These are phyloP conservation scores for Sympetrum striolatum DNA, from an alignment of 2,888 invertebrate genomes.

Conservation along the genomic window DNA sequence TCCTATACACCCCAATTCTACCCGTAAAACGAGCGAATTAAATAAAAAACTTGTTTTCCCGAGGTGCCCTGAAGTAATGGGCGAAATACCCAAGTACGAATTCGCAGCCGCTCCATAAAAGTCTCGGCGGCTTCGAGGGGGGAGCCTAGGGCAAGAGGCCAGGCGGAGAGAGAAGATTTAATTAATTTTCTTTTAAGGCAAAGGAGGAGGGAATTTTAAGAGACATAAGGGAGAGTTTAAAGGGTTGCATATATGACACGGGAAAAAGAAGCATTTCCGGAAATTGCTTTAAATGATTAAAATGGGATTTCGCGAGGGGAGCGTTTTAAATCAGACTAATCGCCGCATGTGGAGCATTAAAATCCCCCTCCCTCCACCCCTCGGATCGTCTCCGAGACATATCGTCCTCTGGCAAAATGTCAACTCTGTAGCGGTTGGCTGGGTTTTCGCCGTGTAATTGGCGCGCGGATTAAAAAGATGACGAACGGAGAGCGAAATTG, in stretches of 20 bases:
- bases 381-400: not conserved
- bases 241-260: not conserved
- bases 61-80: not conserved
- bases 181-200: not conserved
- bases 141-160: not conserved
- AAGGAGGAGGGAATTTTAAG: not conserved
- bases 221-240: not conserved
- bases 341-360: not conserved
- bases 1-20: too few species aligned
- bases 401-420: not conserved
- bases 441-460: not conserved
- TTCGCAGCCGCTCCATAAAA: not conserved
- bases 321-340: not conserved
- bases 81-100: not conserved
- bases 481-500: not conserved
- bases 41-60: not conserved
- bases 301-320: not conserved
- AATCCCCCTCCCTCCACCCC: not conserved
- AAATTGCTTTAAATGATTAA: not conserved
- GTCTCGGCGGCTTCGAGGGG: not conserved
- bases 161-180: not conserved
- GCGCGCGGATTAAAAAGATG: not conserved
- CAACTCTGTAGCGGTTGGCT: not conserved
- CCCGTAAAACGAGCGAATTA: not conserved
- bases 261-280: not conserved